Conservation (phyloP, 2,113 vertebrate species). For the Antidorcas marsupialis region DNA sequence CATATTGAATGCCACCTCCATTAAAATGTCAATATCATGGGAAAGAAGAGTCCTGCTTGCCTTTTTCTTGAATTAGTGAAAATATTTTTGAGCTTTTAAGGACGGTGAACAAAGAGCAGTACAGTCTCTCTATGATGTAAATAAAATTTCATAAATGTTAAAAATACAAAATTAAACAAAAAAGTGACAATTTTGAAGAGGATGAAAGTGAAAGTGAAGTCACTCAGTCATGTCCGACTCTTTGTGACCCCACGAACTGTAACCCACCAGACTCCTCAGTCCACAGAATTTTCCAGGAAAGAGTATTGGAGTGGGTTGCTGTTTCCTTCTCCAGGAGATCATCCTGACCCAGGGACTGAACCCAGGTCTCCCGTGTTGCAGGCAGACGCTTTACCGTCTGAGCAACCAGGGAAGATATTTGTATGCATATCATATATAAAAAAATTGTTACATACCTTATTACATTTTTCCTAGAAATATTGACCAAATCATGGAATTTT, state of each 20-base stretch:
- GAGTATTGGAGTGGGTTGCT: no score
- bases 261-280: no score
- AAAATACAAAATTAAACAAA: background rate
- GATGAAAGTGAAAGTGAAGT: no score
- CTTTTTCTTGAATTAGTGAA: background rate
- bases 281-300: no score
- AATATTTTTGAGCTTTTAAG: background rate
- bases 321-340: no score
- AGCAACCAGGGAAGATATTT: background rate
- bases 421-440: background rate
- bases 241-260: no score
- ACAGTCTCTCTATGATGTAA: background rate
- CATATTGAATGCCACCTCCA: background rate
- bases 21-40: background rate
- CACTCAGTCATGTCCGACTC: fast-evolving
- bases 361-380: no score
- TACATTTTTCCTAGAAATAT: background rate
- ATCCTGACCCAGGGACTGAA: no score
- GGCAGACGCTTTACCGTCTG: no score
- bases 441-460: background rate
- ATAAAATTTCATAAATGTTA: background rate
- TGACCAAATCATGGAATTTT: background rate
- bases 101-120: background rate
- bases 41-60: background rate
- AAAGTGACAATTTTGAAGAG: background rate